These are phyloP conservation scores for Drosophila siamana DNA, from an alignment of 2,888 invertebrate species.

Conservation along the genomic window DNA sequence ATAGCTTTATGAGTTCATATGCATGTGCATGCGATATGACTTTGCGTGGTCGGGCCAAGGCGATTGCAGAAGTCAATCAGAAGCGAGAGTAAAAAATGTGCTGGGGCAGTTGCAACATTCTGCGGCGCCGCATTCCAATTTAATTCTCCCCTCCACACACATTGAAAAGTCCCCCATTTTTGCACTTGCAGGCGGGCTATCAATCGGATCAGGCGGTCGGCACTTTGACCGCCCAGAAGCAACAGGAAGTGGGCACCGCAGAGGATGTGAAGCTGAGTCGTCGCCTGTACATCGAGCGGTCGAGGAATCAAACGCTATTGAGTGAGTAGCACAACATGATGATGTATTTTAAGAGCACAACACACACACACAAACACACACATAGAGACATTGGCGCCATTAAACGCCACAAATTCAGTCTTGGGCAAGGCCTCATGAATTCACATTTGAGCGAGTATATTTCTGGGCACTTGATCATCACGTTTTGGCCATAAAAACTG, in stretches of 20 bases:
- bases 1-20: slow-evolving; percentile 28
- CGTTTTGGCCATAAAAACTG: slow-evolving; percentile 75
- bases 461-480: slow-evolving; percentile 56
- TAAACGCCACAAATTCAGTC: slow-evolving; percentile 24
- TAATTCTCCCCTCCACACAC: slow-evolving; percentile 15
- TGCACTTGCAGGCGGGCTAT: slow-evolving; percentile 72
- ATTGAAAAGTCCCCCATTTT: neutral
- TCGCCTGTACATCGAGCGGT: slow-evolving; percentile 18
- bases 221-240: slow-evolving; percentile 78
- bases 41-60: slow-evolving; percentile 29
- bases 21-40: slow-evolving; percentile 22
- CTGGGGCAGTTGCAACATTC: slow-evolving; percentile 37
- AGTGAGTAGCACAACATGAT: slow-evolving; percentile 43
- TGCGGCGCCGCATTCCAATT: slow-evolving; percentile 37
- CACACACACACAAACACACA: no score
- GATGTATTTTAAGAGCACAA: neutral
- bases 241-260: slow-evolving; percentile 73
- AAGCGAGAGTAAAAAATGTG: neutral
- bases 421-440: neutral
- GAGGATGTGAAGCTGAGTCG: slow-evolving; percentile 66
- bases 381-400: slow-evolving; percentile 52
- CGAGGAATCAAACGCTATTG: slow-evolving; percentile 44
- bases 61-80: slow-evolving; percentile 13
- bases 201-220: slow-evolving; percentile 76
- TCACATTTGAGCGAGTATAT: neutral